Conservation (phyloP, 2,888 invertebrate genomes). For the Idaea aversata region DNA sequence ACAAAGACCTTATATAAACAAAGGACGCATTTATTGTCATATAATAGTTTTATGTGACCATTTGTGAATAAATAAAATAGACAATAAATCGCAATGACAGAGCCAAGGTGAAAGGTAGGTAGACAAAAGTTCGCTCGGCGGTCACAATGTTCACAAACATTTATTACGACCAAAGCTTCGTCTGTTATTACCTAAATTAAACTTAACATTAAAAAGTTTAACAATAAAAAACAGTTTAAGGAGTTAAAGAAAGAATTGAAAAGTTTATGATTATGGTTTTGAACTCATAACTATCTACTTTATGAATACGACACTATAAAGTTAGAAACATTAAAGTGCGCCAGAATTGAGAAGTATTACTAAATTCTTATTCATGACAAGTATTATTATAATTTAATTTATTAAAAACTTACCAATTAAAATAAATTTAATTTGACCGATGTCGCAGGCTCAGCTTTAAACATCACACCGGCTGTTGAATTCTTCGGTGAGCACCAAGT, state of each 20-base stretch:
- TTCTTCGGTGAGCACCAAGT: slow-evolving; percentile 36
- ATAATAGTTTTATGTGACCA: background rate
- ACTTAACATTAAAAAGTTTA: slow-evolving; percentile 8
- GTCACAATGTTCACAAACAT: slow-evolving; percentile 4
- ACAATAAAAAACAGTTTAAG: too few relatives aligned
- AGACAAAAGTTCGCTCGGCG: slow-evolving; percentile 5
- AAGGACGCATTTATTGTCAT: background rate
- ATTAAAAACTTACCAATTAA: slow-evolving; percentile 33
- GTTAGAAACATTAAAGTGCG: too few relatives aligned
- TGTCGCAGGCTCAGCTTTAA: slow-evolving; percentile 35
- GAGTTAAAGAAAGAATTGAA: too few relatives aligned
- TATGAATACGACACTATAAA: too few relatives aligned
- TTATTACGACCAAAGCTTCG: background rate
- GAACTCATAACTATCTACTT: too few relatives aligned
- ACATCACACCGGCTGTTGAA: slow-evolving; percentile 38
- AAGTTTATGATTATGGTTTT: too few relatives aligned
- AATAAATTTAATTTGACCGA: slow-evolving; percentile 30
- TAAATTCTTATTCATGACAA: too few relatives aligned
- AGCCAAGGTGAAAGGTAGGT: slow-evolving; percentile 7
- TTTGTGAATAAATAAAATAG: slow-evolving; percentile 1
- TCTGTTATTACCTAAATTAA: background rate
- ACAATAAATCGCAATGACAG: slow-evolving; percentile 9
- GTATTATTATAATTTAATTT: too few relatives aligned
- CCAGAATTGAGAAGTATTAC: too few relatives aligned
- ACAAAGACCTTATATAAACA: background rate